Conservation (phyloP, 1,140 invertebrate species). For the Papilio aristodemus region DNA sequence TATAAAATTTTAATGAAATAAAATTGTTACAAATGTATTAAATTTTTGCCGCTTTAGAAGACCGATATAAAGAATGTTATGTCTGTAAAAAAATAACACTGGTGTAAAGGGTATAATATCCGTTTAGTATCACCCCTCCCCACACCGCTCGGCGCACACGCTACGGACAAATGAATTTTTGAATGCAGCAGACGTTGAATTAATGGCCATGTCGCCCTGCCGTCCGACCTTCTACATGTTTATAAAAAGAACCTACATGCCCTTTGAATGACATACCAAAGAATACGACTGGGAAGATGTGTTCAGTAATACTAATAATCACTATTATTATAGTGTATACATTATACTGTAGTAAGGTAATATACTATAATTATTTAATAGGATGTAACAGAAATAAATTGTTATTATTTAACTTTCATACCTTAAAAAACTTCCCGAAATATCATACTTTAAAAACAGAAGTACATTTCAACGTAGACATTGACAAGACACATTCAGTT, state of each 20-base stretch:
- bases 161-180: slow-evolving; percentile 18
- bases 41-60: no score
- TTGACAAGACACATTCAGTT: not conserved
- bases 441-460: not conserved
- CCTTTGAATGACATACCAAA: not conserved
- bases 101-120: not conserved
- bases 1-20: no score
- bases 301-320: not conserved
- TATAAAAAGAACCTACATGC: not conserved
- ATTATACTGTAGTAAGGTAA: no score
- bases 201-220: slow-evolving; percentile 15
- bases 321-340: no score
- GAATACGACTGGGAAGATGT: not conserved
- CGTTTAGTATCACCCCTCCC: not conserved
- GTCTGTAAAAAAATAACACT: not conserved
- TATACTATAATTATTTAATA: no score
- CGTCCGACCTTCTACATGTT: slow-evolving; percentile 24
- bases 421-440: not conserved
- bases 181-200: slow-evolving; percentile 13
- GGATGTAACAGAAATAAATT: no score
- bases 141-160: not conserved
- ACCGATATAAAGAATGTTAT: no score
- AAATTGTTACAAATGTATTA: no score
- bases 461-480: not conserved
- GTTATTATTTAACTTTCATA: no score